A percentile compares a stretch with the other conserved stretches of the same genome.
Conservation (phyloP, 2,888 invertebrate genomes). For the Oscheius onirici region DNA sequence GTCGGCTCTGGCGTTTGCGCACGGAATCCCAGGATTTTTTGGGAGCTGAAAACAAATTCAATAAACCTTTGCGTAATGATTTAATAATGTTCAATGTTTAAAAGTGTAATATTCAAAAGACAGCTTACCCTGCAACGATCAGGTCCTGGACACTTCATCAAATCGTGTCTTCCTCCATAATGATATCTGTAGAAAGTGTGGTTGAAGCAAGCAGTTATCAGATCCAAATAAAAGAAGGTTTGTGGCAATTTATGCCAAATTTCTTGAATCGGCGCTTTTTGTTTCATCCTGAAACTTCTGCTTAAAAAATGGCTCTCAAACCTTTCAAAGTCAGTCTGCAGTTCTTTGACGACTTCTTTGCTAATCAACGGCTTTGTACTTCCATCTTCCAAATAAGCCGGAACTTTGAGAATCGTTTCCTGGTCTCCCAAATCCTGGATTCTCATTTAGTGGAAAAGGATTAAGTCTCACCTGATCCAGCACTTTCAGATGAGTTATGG, state of each 20-base stretch:
- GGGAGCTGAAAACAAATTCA: slow-evolving; percentile 11
- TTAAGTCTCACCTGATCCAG: slow-evolving; percentile 2
- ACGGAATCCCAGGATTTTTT: not conserved
- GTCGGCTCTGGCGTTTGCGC: slow-evolving; percentile 15
- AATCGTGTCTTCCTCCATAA: not conserved
- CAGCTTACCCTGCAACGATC: slow-evolving; percentile 20
- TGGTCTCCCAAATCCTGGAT: slow-evolving; percentile 1
- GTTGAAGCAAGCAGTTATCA: slow-evolving; percentile 17
- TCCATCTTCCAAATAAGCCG: too few species aligned
- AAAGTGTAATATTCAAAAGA: too few species aligned
- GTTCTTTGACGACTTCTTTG: not conserved
- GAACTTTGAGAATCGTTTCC: not conserved
- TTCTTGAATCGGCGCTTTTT: not conserved
- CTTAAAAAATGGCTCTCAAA: not conserved
- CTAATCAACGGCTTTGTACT: not conserved
- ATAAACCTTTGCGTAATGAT: too few species aligned
- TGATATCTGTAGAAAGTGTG: slow-evolving; percentile 19
- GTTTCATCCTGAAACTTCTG: slow-evolving; percentile 11
- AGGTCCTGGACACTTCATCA: slow-evolving; percentile 26
- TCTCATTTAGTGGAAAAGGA: not conserved
- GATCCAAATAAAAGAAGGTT: slow-evolving; percentile 3
- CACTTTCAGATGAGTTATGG: slow-evolving; percentile 25
- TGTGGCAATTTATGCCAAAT: not conserved
- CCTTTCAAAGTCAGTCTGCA: slow-evolving; percentile 24
- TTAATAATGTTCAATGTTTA: too few species aligned